Evolutionary conservation across 1,140 invertebrate genomes (phyloP).

Genomic region (Zaprionus nigranus): DNA sequence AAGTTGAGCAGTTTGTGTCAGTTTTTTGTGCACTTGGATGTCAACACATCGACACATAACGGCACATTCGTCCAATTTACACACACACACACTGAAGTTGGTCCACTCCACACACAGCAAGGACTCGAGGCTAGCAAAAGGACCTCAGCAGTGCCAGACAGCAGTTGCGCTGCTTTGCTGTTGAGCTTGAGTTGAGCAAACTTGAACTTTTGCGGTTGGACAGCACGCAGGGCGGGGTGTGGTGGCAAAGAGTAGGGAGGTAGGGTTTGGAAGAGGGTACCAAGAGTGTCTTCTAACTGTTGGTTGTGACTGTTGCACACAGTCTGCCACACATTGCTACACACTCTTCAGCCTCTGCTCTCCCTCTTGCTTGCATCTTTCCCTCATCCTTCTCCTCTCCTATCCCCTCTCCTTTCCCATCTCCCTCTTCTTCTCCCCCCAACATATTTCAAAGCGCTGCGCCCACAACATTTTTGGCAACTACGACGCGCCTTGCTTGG

Average conservation of each 20-base stretch:
- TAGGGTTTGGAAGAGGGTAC: background rate
- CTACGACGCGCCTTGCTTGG: constrained; percentile 61
- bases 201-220: constrained; percentile 78
- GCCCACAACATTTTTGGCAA: constrained; percentile 81
- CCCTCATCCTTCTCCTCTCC: too few species aligned
- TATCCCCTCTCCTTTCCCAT: too few species aligned
- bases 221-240: constrained; percentile 23
- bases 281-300: constrained; percentile 9
- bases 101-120: constrained; percentile 4
- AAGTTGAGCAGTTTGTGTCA: constrained; percentile 14
- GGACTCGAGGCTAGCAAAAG: constrained; percentile 2
- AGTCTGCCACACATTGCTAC: constrained; percentile 36
- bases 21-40: constrained; percentile 71
- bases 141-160: constrained; percentile 54
- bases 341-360: background rate
- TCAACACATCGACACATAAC: constrained; percentile 80
- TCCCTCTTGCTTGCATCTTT: background rate
- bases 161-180: constrained; percentile 25
- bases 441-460: constrained; percentile 64
- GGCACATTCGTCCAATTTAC: constrained; percentile 81
- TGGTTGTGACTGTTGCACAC: constrained; percentile 58
- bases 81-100: constrained; percentile 66
- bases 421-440: background rate
- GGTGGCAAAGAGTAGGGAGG: too few species aligned
- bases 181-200: constrained; percentile 54